Percentiles rank a stretch among this genome's conserved stretches.
Conservation (phyloP, 2,888 invertebrate genomes). For the Amphipoea lucens region DNA sequence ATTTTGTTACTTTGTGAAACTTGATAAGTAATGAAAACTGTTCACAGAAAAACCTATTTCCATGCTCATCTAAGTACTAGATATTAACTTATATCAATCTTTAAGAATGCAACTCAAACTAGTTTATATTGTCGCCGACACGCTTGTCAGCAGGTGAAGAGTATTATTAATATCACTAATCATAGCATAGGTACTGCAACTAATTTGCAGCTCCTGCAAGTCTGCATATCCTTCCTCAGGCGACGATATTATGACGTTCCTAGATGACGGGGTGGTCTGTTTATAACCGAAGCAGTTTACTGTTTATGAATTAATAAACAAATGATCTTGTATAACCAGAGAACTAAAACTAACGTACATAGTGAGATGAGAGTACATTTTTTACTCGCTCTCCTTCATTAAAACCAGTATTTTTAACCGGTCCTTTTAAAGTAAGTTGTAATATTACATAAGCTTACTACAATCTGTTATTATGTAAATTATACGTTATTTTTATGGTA, state of each 20-base stretch:
- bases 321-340: neutral
- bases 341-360: constrained; percentile 9
- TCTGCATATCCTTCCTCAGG: neutral
- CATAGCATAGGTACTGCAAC: neutral
- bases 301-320: neutral
- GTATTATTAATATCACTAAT: neutral
- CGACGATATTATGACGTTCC: neutral
- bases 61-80: neutral
- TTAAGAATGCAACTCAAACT: neutral
- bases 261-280: constrained; percentile 2
- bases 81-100: neutral
- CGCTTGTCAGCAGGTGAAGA: neutral
- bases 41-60: neutral
- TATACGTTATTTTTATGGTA: constrained; percentile 43
- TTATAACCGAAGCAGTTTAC: neutral
- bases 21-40: neutral
- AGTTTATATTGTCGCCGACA: neutral
- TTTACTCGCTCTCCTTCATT: constrained; percentile 20
- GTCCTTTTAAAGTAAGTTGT: constrained; percentile 29
- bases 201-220: neutral
- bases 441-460: constrained; percentile 47
- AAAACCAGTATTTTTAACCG: constrained; percentile 41
- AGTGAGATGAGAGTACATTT: constrained; percentile 20
- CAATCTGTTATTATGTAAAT: constrained; percentile 57
- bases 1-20: neutral